Evolutionary conservation across 2,113 vertebrate genomes (phyloP).

Genomic region (Microcebus griseorufus): DNA sequence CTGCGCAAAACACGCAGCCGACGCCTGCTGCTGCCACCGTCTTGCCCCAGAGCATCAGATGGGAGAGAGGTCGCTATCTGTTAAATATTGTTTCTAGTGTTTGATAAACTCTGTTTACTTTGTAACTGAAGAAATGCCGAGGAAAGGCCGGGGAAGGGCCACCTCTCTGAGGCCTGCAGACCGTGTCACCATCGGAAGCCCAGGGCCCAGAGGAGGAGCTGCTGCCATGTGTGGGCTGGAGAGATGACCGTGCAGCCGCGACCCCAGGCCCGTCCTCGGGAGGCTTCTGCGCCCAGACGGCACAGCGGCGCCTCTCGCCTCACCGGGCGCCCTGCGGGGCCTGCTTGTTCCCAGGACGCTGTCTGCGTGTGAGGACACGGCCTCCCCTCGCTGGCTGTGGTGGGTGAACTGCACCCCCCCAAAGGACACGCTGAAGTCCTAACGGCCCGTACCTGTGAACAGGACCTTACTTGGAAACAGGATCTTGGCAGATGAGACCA

Average conservation of each 20-base stretch:
- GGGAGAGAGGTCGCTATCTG: neutral
- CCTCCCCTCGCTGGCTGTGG: neutral
- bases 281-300: neutral
- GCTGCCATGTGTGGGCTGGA: accelerated
- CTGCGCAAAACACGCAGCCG: neutral
- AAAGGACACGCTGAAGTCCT: neutral
- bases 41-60: too few species aligned
- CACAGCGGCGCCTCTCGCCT: neutral
- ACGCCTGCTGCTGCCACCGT: neutral
- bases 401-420: neutral
- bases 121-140: neutral
- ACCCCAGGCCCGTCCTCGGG: neutral
- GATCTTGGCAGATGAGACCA: neutral
- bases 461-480: neutral
- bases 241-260: too few species aligned
- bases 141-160: neutral
- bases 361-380: neutral
- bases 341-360: neutral
- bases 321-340: neutral
- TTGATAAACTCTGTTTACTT: neutral
- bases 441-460: too few species aligned
- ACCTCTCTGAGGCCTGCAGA: neutral
- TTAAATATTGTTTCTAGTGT: neutral
- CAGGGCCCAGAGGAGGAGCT: neutral
- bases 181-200: neutral